Conservation (phyloP, 1,140 invertebrate species). For the Macrobrachium rosenbergii region DNA sequence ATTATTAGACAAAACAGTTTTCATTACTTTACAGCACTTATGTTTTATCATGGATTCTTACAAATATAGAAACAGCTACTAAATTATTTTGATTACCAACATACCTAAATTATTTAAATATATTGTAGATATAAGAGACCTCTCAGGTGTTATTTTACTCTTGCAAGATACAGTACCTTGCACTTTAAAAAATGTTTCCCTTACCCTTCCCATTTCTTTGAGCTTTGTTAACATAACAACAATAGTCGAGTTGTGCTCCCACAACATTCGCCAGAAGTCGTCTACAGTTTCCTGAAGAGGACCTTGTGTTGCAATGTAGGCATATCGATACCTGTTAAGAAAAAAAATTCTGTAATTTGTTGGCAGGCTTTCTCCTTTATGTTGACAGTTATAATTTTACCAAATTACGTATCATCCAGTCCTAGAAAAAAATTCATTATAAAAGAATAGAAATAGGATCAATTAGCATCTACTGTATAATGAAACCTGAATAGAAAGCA, state of each 20-base stretch:
- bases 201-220: slow-evolving; percentile 95
- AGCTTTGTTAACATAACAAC: slow-evolving; percentile 99
- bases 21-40: no score
- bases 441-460: no score
- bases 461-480: no score
- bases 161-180: background rate
- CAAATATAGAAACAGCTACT: background rate
- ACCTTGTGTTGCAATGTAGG: slow-evolving; percentile 98
- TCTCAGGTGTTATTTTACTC: no score
- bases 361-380: background rate
- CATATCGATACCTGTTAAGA: slow-evolving; percentile 80
- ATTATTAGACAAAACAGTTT: no score
- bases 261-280: slow-evolving; percentile 99
- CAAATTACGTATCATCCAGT: no score
- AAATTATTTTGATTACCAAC: no score
- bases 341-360: background rate
- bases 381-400: background rate
- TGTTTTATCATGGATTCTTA: no score
- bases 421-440: no score
- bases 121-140: no score
- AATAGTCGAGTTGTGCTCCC: slow-evolving; percentile 99
- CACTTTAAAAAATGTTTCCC: slow-evolving; percentile 66
- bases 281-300: slow-evolving; percentile 95
- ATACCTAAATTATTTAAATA: no score
- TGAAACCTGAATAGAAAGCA: no score